These are phyloP conservation scores for Trichopoda pennipes DNA, from an alignment of 2,888 invertebrate genomes.

Conservation along the genomic window DNA sequence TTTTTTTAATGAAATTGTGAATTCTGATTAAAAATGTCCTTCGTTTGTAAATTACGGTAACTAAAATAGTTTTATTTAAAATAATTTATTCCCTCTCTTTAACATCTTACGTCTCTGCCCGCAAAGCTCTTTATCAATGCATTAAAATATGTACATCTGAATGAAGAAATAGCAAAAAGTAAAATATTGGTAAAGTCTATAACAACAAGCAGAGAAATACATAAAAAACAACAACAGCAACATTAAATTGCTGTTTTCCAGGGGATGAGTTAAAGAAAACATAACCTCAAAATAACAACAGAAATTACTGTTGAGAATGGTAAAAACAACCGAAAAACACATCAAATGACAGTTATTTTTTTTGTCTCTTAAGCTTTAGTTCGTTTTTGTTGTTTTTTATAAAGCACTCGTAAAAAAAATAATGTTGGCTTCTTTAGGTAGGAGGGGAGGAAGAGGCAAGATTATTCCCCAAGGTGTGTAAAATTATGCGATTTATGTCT, in stretches of 20 bases:
- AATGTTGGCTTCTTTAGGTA: neutral
- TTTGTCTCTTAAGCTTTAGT: constrained; percentile 56
- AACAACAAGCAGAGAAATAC: constrained; percentile 24
- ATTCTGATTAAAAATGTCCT: no score
- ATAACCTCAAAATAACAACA: constrained; percentile 63
- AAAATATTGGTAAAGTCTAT: constrained; percentile 47
- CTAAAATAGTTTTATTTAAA: no score
- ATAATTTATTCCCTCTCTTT: neutral
- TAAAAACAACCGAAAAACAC: constrained; percentile 33
- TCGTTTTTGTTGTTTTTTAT: constrained; percentile 41
- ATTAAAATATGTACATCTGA: constrained; percentile 18
- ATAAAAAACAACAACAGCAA: constrained; percentile 17
- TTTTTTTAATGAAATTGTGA: no score
- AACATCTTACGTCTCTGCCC: neutral
- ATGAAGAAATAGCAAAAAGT: constrained; percentile 24
- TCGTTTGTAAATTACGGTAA: no score
- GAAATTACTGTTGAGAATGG: constrained; percentile 55
- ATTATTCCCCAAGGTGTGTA: constrained; percentile 71
- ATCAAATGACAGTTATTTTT: constrained; percentile 59
- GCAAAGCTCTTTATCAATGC: constrained; percentile 4
- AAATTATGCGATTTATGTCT: constrained; percentile 70
- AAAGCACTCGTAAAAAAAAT: constrained; percentile 56
- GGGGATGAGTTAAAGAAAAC: constrained; percentile 54
- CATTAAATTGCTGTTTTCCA: constrained; percentile 28
- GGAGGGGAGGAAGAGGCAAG: neutral